These are phyloP conservation scores for Catocala sponsa DNA, from an alignment of 2,888 invertebrate species.

Conservation along the genomic window DNA sequence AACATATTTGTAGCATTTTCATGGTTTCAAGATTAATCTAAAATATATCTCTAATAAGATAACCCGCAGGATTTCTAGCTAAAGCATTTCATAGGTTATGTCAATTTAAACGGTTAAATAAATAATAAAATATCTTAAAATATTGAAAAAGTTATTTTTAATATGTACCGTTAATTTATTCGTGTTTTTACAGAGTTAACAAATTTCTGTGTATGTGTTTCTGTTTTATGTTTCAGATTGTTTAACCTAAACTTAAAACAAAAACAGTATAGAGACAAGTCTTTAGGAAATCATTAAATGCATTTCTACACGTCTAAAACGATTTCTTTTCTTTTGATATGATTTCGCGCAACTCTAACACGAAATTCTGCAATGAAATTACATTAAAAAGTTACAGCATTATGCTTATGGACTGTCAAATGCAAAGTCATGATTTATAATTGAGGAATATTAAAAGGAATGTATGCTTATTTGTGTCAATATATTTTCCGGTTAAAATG, in stretches of 20 bases:
- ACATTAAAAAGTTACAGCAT: slow-evolving; percentile 2
- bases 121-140: too few relatives aligned
- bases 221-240: not conserved
- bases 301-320: slow-evolving; percentile 30
- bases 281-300: slow-evolving; percentile 5
- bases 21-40: too few relatives aligned
- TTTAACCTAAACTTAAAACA: slow-evolving; percentile 1
- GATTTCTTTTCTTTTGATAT: slow-evolving; percentile 51
- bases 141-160: too few relatives aligned
- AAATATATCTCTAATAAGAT: too few relatives aligned
- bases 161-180: too few relatives aligned
- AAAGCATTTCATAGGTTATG: too few relatives aligned
- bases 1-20: too few relatives aligned
- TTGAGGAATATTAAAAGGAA: slow-evolving; percentile 16
- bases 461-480: not conserved
- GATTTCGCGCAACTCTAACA: slow-evolving; percentile 1
- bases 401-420: slow-evolving; percentile 14
- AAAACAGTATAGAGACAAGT: not conserved
- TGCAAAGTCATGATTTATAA: slow-evolving; percentile 41
- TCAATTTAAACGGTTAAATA: too few relatives aligned
- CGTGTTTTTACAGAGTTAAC: too few relatives aligned
- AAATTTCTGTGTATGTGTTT: too few relatives aligned
- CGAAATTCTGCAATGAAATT: slow-evolving; percentile 8
- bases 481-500: too few relatives aligned
- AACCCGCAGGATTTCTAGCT: too few relatives aligned